A percentile compares a stretch with the other conserved stretches of the same genome.
These are phyloP conservation scores for Fistularia commersonii DNA, from an alignment of 2,797 vertebrate species.

Conservation along the genomic window DNA sequence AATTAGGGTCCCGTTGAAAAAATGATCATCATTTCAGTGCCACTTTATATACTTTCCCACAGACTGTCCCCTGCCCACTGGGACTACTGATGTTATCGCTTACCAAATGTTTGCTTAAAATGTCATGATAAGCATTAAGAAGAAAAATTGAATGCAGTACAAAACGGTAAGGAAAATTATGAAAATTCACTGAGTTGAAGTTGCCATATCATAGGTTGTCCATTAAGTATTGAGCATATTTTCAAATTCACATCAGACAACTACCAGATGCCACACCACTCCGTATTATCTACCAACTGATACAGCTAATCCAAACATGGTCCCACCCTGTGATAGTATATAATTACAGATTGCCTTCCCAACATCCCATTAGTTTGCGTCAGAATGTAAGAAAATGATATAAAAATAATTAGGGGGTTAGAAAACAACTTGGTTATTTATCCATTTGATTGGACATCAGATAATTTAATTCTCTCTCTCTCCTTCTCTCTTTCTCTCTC, in stretches of 20 bases:
- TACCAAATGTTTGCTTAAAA: constrained; percentile 65
- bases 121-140: constrained; percentile 46
- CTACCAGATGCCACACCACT: constrained; percentile 45
- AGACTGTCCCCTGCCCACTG: constrained; percentile 70
- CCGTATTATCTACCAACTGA: constrained; percentile 72
- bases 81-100: constrained; percentile 76
- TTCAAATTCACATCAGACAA: constrained; percentile 28
- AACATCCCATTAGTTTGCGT: constrained; percentile 40
- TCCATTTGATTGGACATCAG: constrained; percentile 13
- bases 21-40: constrained; percentile 70
- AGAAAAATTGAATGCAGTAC: constrained; percentile 15
- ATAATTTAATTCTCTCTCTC: too few species aligned
- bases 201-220: constrained; percentile 8
- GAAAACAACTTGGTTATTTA: constrained; percentile 8
- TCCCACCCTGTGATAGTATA: constrained; percentile 78
- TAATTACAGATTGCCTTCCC: constrained; percentile 73
- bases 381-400: constrained; percentile 32
- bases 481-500: too few species aligned
- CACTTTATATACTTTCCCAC: constrained; percentile 82
- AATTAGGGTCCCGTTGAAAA: constrained; percentile 73
- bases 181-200: not conserved
- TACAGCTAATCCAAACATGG: constrained; percentile 77
- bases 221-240: constrained; percentile 22
- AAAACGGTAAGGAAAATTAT: constrained; percentile 8
- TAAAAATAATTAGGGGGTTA: constrained; percentile 9